phyloP scores from a whole-genome alignment of 2,888 invertebrate genomes.

The Drosophila anceps region DNA sequence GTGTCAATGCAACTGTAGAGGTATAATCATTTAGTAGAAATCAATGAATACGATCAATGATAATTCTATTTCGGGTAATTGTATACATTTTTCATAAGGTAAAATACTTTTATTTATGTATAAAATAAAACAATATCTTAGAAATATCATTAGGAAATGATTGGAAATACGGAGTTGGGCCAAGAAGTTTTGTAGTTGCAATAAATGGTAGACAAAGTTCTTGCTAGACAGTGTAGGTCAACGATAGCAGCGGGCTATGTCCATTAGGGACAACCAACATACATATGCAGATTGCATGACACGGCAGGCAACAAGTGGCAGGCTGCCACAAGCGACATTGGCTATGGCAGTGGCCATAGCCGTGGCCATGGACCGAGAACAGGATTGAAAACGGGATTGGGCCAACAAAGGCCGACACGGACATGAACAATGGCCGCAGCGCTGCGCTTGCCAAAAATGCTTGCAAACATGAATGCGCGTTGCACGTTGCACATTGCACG shows the following conservation, averaged over 20 bases:
- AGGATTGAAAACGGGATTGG: slow-evolving; percentile 11
- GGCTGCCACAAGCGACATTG: not conserved
- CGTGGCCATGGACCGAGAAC: slow-evolving; percentile 27
- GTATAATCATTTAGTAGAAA: too few relatives aligned
- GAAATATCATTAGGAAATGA: too few relatives aligned
- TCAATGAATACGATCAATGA: too few relatives aligned
- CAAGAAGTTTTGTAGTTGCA: not conserved
- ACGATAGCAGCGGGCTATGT: slow-evolving; percentile 7
- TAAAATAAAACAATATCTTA: too few relatives aligned
- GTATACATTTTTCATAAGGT: too few relatives aligned
- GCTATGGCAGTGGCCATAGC: slow-evolving; percentile 17
- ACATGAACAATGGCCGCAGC: slow-evolving; percentile 46
- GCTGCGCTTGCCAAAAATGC: slow-evolving; percentile 58
- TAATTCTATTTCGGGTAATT: too few relatives aligned
- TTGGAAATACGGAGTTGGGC: too few relatives aligned
- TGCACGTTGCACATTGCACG: slow-evolving; percentile 24
- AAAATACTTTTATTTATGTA: too few relatives aligned
- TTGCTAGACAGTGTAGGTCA: slow-evolving; percentile 28
- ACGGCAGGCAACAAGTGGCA: slow-evolving; percentile 53
- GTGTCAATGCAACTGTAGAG: too few relatives aligned
- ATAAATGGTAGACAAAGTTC: not conserved
- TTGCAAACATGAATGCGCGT: slow-evolving; percentile 65
- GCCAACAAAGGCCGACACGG: slow-evolving; percentile 49
- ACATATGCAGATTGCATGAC: slow-evolving; percentile 57
- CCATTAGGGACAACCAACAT: slow-evolving; percentile 25